Evolutionary conservation across 2,888 invertebrate species (phyloP), one percentile per base, ranked within the genome.

Genomic region (Acronicta alni): DNA sequence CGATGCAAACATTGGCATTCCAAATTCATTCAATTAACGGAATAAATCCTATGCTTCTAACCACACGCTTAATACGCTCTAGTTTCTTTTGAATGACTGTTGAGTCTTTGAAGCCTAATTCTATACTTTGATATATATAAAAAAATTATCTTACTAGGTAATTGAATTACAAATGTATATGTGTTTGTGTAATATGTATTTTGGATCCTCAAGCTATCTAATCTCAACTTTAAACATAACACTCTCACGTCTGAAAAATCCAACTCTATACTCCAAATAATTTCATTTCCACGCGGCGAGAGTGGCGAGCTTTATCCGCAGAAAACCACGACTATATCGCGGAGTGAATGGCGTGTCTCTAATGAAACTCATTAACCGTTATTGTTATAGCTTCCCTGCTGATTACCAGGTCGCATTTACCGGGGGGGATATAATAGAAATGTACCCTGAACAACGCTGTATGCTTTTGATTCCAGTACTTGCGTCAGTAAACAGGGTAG

Each of bases 311-410:
- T 37, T 65, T 63, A 68, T 64, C 53, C 48, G 59, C 46, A 43
- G 55, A 47, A 49, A 61, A 54, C 67, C 53, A 67, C 49, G 54
- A 52, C 71, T 49, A 51, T 57, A 63, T 65, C 65, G 75, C 66
- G 54, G 48, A 61, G 71, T 74, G 75, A 72, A 69, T 71, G 65
- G 70, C 49, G 57, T 56, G 53, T 56, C 71, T 82, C 69, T 83
- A 82, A 85, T 85, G 81, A 82, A 81, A 81, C 71, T 75, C 81
- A 80, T 82, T 84, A 83, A 68, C 71, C 58, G 77, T 81, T 83
- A 84, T 82, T 82, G 81, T 80, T 84, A 84, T 79, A 67, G 73
- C 58, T 63, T 76, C 71, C 61, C 60, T 67, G 58, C 76, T 80
- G 79, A 83, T 83, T 81, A 84, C 75, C 79, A 62, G 60, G 56